Evolutionary conservation across 2,888 invertebrate genomes (phyloP).

Genomic region (Drosophila tripunctata): DNA sequence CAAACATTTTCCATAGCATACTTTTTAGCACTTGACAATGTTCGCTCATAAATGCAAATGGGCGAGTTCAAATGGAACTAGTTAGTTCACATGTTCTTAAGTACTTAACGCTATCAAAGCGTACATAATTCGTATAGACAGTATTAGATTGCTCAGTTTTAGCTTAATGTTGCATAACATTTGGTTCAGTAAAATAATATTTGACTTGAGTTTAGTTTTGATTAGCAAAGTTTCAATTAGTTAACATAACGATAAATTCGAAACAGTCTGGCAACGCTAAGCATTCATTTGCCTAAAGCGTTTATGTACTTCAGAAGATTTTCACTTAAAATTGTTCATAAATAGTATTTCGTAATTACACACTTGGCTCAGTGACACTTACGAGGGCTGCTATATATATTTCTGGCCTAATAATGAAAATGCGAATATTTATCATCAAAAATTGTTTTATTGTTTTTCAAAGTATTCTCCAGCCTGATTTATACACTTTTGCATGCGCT

Average conservation of each 20-base stretch:
- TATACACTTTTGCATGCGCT: too few relatives aligned
- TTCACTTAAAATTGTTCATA: too few relatives aligned
- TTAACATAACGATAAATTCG: not conserved
- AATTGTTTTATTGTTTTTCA: too few relatives aligned
- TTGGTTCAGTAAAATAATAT: not conserved
- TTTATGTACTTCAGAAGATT: too few relatives aligned
- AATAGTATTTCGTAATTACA: too few relatives aligned
- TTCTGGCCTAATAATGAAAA: too few relatives aligned
- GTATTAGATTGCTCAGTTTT: not conserved
- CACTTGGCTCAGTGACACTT: too few relatives aligned
- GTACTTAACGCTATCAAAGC: not conserved
- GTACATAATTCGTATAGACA: not conserved
- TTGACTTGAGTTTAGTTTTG: too few relatives aligned
- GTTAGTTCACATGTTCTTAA: constrained; percentile 23
- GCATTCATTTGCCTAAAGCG: too few relatives aligned
- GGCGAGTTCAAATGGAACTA: constrained; percentile 15
- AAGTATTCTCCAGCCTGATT: too few relatives aligned
- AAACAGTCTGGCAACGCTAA: not conserved
- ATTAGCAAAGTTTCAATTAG: not conserved
- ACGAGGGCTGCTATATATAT: too few relatives aligned
- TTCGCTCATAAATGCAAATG: constrained; percentile 19
- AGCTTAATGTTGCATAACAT: not conserved
- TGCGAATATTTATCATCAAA: too few relatives aligned
- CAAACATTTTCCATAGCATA: constrained; percentile 50
- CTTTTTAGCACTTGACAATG: constrained; percentile 35